These are phyloP conservation scores for Istiophorus platypterus DNA, from an alignment of 2,113 vertebrate genomes.

Conservation along the genomic window DNA sequence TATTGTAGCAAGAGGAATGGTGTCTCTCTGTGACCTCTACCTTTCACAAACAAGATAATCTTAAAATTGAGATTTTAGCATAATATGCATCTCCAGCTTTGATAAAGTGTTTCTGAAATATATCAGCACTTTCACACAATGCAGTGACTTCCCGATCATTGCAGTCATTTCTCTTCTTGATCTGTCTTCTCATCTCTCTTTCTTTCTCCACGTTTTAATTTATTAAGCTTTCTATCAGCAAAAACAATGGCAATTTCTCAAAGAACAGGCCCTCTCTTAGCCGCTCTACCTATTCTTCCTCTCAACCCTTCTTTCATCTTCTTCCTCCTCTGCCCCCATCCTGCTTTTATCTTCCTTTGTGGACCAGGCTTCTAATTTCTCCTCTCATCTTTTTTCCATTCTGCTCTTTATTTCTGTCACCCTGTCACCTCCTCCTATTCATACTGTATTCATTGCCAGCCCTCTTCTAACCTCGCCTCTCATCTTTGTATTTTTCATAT, in stretches of 20 bases:
- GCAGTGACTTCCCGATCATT: not conserved
- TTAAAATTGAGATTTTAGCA: slow-evolving; percentile 3
- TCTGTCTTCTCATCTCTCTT: slow-evolving; percentile 4
- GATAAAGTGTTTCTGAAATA: slow-evolving; percentile 15
- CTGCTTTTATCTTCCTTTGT: slow-evolving; percentile 33
- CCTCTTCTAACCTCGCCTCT: slow-evolving; percentile 12
- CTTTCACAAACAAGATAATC: not conserved
- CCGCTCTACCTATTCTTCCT: not conserved
- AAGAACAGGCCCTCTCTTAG: slow-evolving; percentile 13
- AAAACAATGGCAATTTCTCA: slow-evolving; percentile 26
- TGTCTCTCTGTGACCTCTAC: not conserved
- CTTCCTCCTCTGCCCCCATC: not conserved
- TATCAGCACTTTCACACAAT: not conserved
- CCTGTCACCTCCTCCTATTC: slow-evolving; percentile 1
- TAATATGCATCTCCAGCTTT: not conserved
- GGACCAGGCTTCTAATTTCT: slow-evolving; percentile 5
- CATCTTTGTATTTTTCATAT: slow-evolving; percentile 3
- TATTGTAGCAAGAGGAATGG: not conserved
- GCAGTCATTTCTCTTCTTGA: slow-evolving; percentile 18
- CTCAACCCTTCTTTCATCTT: slow-evolving; percentile 4
- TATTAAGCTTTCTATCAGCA: slow-evolving; percentile 27
- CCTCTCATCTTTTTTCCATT: slow-evolving; percentile 16
- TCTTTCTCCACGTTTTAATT: slow-evolving; percentile 14
- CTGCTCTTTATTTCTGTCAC: slow-evolving; percentile 19
- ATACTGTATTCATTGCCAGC: slow-evolving; percentile 17